Evolutionary conservation across 1,140 invertebrate genomes (phyloP).

Genomic region (Drosophila setifemur): DNA sequence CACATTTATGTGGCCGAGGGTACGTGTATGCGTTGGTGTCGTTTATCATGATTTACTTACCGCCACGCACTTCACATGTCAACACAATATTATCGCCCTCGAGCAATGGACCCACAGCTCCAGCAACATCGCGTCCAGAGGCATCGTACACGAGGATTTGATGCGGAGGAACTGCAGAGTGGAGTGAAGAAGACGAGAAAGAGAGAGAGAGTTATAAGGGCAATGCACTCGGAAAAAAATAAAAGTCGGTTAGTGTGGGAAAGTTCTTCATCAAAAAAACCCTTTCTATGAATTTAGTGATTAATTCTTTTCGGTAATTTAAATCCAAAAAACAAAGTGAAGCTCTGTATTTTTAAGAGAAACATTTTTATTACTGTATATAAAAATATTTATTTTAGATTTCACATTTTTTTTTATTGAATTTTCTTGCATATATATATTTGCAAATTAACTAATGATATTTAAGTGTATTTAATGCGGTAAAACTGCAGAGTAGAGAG

Average conservation of each 20-base stretch:
- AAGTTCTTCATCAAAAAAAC: no score
- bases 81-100: constrained; percentile 91
- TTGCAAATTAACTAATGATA: no score
- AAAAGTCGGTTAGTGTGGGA: neutral
- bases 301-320: no score
- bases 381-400: no score
- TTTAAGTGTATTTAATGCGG: constrained; percentile 93
- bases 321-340: no score
- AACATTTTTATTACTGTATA: no score
- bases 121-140: constrained; percentile 88
- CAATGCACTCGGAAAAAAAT: constrained; percentile 2
- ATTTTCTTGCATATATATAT: no score
- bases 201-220: no score
- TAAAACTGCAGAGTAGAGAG: constrained; percentile 86
- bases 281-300: no score
- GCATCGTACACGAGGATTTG: constrained; percentile 92
- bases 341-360: no score
- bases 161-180: constrained; percentile 90
- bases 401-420: no score
- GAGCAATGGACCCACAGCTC: constrained; percentile 91
- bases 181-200: neutral
- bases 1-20: constrained; percentile 67
- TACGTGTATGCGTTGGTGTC: constrained; percentile 62
- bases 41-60: constrained; percentile 85
- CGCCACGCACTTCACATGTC: constrained; percentile 94